Evolutionary conservation across 2,888 invertebrate species (phyloP), one percentile per base, ranked within the genome.

Genomic region (Ophioninae sp.): DNA sequence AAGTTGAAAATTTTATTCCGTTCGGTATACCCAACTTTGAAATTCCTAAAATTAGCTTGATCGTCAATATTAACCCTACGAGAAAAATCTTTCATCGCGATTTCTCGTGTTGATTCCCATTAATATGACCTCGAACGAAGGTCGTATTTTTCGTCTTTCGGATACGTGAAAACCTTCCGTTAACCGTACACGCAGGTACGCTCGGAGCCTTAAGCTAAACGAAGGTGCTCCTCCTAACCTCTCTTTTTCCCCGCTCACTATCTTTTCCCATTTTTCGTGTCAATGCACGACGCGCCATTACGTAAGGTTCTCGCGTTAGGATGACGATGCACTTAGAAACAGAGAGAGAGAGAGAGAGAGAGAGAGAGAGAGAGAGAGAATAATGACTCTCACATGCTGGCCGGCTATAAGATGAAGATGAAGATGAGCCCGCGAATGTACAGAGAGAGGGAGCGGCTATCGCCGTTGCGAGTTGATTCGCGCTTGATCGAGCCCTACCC

Each of bases 401-500:
- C 74, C 23, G 39, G 76, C 30, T 56, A 79, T 59, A 70, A 50
- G 50, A 50, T 30, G 50, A 76, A 70, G 67, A 62, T 73, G 79
- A 82, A 85, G 85, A 85, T 86, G 84, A 82, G 80, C 79, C 76
- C 82, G 83, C 62, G 80, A 62, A 39, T 59, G 37, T 61, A 50
- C 17, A 41, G 50, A 13, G 50, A 50, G 50, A 85, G 81, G 86
- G 86, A 86, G 86, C 86, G 86, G 86, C 83, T 74, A 61, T 78
- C 62, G n/a, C 67, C 68, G 44, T 64, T 44, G 81, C 72, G 57
- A 81, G 84, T 79, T 76, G 79, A 74, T 79, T 79, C 75, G 67
- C 75, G 81, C 41, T 64, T 70, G 61, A 75, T 81, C 79, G 59
- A 70, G 88, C 89, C 88, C 89, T 87, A 89, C 89, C 89, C 89